Conservation (phyloP, 2,888 invertebrate genomes). For the Spicauda simplicius region DNA sequence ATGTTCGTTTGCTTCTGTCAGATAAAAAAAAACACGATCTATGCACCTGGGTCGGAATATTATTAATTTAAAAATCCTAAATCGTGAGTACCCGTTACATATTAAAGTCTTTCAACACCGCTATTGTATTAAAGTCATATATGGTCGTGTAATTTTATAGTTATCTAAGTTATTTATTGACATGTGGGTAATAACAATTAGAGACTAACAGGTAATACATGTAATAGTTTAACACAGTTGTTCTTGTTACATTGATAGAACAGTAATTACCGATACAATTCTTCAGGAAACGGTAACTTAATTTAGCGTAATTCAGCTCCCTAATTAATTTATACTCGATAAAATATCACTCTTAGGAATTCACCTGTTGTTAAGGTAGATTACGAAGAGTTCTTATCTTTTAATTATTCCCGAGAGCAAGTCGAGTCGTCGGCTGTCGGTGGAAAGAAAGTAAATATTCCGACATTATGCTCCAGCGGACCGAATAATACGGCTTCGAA, state of each 20-base stretch:
- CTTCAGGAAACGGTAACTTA: background rate
- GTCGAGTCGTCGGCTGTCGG: slow-evolving; percentile 1
- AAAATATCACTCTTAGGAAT: slow-evolving; percentile 1
- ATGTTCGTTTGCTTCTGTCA: too few relatives aligned
- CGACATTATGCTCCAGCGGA: slow-evolving; percentile 39
- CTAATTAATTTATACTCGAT: background rate
- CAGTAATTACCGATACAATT: background rate
- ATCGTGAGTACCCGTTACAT: too few relatives aligned
- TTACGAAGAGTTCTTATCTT: slow-evolving; percentile 23
- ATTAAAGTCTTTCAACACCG: too few relatives aligned
- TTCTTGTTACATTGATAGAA: background rate
- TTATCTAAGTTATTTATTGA: too few relatives aligned
- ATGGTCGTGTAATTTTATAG: too few relatives aligned
- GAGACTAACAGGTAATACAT: background rate
- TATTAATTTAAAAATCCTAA: too few relatives aligned
- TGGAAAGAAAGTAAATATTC: slow-evolving; percentile 43
- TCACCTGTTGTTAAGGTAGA: slow-evolving; percentile 2
- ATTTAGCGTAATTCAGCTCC: background rate
- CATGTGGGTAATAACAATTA: too few relatives aligned
- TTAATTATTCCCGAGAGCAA: slow-evolving; percentile 16
- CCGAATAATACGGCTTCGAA: slow-evolving; percentile 42
- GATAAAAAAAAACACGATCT: too few relatives aligned
- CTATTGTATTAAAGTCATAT: too few relatives aligned
- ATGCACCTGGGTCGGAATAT: too few relatives aligned
- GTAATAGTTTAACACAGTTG: background rate